Evolutionary conservation across 2,888 invertebrate genomes (phyloP), one percentile per base, ranked within the genome.

Genomic region (Watsonalla cultraria): DNA sequence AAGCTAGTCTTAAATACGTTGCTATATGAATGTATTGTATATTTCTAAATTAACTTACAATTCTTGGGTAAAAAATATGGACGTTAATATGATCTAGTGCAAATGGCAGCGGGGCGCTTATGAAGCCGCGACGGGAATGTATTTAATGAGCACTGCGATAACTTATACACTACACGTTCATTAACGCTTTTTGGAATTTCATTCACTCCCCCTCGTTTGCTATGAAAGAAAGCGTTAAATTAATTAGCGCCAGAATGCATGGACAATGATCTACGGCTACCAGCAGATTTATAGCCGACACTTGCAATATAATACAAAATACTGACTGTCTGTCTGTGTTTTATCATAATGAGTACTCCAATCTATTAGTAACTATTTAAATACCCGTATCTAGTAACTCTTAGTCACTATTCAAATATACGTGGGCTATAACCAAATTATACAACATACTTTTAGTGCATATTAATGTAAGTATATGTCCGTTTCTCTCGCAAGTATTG

Each of bases 151-250:
- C 66, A 57, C 68, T 59, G 68, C 80, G 72, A 83, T 86, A 85
- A 86, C 78, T 86, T 88, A 86, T 82, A 82, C 80, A 76, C 76
- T 77, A 80, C 79, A 77, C 78, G 76, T 83, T 78, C 74, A 78
- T 81, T 84, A 82, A 81, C 78, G 73, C 83, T 82, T 84, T 85
- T 86, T 80, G 82, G 83, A 82, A 85, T 87, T 80, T 82, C 85
- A 85, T 86, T 84, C 82, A 80, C 74, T 79, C 80, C 78, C 80
- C 76, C 78, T 78, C 67, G 71, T 76, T 78, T 75, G 72, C 71
- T 75, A 78, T 76, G 72, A 77, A 78, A 84, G 80, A 79, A 82
- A 80, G 80, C 75, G 79, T 78, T 75, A 82, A 82, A 84, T 85
- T 86, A 86, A 87, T 88, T 87, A 87, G 78, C 78, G 70, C 69